These are phyloP conservation scores for Nothoprocta perdicaria DNA, from an alignment of 2,113 vertebrate species.

Conservation along the genomic window DNA sequence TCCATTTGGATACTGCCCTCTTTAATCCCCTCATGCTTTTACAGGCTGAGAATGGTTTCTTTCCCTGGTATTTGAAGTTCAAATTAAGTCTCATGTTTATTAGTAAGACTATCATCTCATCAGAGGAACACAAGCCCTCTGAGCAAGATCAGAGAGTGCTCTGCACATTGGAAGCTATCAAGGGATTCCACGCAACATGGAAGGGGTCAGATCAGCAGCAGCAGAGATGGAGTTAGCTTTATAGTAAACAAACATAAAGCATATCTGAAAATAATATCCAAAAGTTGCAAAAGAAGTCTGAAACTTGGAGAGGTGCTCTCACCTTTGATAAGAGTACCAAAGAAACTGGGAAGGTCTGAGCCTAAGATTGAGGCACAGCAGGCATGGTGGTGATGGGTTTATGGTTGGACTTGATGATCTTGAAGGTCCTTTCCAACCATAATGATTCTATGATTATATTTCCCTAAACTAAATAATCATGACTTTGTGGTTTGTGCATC, in stretches of 20 bases:
- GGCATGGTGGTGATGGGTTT: too few relatives aligned
- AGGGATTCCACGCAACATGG: fast-evolving
- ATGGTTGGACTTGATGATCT: too few relatives aligned
- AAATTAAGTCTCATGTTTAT: constrained; percentile 67
- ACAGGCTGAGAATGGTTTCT: constrained; percentile 20
- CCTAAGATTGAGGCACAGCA: too few relatives aligned
- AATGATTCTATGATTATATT: too few relatives aligned
- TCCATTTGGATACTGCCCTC: constrained; percentile 28
- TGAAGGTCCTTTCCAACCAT: too few relatives aligned
- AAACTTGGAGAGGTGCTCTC: background rate
- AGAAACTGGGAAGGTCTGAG: background rate
- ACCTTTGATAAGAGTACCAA: background rate
- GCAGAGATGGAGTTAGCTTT: background rate
- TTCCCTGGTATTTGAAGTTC: constrained; percentile 63
- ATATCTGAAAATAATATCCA: background rate
- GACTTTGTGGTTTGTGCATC: background rate
- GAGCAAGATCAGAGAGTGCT: constrained; percentile 40
- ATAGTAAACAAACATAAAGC: background rate
- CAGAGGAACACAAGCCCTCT: background rate
- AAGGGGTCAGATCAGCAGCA: background rate
- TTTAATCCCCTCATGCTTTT: constrained; percentile 45
- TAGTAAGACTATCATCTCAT: constrained; percentile 2
- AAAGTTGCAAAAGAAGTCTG: background rate
- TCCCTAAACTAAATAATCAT: background rate
- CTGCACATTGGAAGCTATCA: background rate